Evolutionary conservation across 2,888 invertebrate genomes (phyloP).

Genomic region (Fabriciana adippe): DNA sequence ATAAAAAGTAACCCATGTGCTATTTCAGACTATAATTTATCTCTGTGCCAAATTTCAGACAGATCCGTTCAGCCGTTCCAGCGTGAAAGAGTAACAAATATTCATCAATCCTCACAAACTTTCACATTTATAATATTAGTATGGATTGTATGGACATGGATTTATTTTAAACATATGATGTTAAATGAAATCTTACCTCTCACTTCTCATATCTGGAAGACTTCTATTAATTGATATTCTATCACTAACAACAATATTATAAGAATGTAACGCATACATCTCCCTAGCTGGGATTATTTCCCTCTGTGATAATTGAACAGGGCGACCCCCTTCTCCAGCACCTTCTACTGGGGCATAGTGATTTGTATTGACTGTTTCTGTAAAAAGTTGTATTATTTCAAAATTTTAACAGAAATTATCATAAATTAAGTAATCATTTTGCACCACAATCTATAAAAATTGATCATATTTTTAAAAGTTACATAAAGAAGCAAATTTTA

Average conservation of each 20-base stretch:
- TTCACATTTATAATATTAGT: background rate
- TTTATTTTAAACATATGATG: conserved; percentile 10
- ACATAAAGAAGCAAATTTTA: no score
- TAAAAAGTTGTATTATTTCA: conserved; percentile 39
- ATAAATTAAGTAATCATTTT: no score
- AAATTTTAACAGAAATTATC: background rate
- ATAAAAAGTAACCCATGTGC: no score
- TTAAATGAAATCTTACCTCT: conserved; percentile 79
- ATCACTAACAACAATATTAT: conserved; percentile 94
- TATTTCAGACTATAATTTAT: no score
- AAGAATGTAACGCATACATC: conserved; percentile 91
- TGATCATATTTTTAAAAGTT: background rate
- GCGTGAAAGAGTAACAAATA: no score
- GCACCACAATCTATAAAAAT: background rate
- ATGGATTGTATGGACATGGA: background rate
- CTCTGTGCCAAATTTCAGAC: no score
- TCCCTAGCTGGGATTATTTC: conserved; percentile 90
- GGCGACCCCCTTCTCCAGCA: conserved; percentile 90
- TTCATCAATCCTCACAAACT: no score
- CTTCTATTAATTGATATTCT: conserved; percentile 92
- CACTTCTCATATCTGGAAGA: conserved; percentile 91
- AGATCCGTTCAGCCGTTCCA: no score
- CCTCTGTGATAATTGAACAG: conserved; percentile 88
- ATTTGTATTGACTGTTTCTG: conserved; percentile 89
- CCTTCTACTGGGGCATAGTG: conserved; percentile 87